Conservation (phyloP, 2,797 vertebrate species). For the Neosilurus mollespiculum region DNA sequence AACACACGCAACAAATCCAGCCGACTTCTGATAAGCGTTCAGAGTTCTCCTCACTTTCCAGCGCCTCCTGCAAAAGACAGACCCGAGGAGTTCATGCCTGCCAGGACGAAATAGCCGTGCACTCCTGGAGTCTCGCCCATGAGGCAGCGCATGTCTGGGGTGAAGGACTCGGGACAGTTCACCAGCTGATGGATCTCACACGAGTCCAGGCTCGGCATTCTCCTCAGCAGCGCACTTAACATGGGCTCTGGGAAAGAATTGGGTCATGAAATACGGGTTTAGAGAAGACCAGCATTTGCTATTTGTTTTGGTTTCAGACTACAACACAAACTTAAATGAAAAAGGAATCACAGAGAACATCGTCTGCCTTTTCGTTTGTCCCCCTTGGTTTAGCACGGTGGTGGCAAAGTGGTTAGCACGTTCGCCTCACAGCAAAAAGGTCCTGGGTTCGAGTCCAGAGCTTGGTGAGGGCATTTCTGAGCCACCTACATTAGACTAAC, state of each 20-base stretch:
- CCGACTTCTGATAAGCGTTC: too few species aligned
- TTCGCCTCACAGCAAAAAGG: too few species aligned
- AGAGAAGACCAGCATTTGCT: not conserved
- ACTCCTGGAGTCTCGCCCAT: conserved; percentile 89
- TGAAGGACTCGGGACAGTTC: conserved; percentile 96
- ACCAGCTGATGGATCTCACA: conserved; percentile 92
- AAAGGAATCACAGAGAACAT: too few species aligned
- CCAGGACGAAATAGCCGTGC: conserved; percentile 87
- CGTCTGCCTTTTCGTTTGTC: too few species aligned
- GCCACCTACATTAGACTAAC: too few species aligned
- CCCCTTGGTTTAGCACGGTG: too few species aligned
- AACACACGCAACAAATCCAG: not conserved
- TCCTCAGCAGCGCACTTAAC: conserved; percentile 84
- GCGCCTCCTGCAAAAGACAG: conserved; percentile 90
- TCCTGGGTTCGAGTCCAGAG: too few species aligned
- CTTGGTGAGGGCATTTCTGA: too few species aligned
- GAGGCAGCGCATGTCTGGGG: conserved; percentile 94
- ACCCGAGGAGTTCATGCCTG: conserved; percentile 96
- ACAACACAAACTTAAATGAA: too few species aligned
- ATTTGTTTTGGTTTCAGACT: not conserved
- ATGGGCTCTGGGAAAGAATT: conserved; percentile 79
- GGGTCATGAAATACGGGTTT: not conserved
- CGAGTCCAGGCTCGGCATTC: conserved; percentile 85
- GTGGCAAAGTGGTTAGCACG: too few species aligned
- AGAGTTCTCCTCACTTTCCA: conserved; percentile 81